Evolutionary conservation across 2,888 invertebrate species (phyloP), one percentile per base, ranked within the genome.

Genomic region (Heteromyza rotundicornis): DNA sequence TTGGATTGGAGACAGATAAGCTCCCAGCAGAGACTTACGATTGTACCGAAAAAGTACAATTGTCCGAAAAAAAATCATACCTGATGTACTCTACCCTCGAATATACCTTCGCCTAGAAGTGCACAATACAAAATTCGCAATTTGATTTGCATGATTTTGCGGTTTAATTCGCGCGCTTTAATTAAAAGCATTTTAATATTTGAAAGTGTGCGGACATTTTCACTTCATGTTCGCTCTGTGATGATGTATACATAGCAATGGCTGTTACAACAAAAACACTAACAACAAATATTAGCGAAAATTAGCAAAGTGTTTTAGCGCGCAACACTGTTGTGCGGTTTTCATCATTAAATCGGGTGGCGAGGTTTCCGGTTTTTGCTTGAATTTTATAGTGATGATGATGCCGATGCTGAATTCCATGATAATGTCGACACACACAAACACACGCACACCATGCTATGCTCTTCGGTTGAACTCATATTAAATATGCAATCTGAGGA

Each of bases 151-250:
- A 58, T 35, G 20, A 60, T 60, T 60, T 67, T 75, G 75, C 61
- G 77, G 75, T 75, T 75, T 75, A 68, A 72, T 77, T 77, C 2
- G 70, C 72, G 74, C 69, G 73, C 71, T 75, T 74, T 75, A 77
- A 75, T 75, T 75, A 75, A 75, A 75, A 73, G 74, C 76, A 68
- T 3, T 76, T 73, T 76, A 76, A 76, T 75, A 72, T 74, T 74
- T 74, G 5, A 40, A 32, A 32, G n/a, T n/a, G n/a, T n/a, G 27
- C 27, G 27, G 74, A 68, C 74, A 72, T 75, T 69, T 75, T n/a
- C 71, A 70, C 53, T 17, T 23, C 27, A 57, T 74, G 72, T 70
- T 68, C 65, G 66, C 75, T 19, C 50, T 12, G 22, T 50, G 20
- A 50, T 50, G 24, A 14, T 24, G 10, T 19, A 35, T 35, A 64